These are phyloP conservation scores for Cebidichthys violaceus DNA, from an alignment of 2,113 vertebrate genomes.

Conservation along the genomic window DNA sequence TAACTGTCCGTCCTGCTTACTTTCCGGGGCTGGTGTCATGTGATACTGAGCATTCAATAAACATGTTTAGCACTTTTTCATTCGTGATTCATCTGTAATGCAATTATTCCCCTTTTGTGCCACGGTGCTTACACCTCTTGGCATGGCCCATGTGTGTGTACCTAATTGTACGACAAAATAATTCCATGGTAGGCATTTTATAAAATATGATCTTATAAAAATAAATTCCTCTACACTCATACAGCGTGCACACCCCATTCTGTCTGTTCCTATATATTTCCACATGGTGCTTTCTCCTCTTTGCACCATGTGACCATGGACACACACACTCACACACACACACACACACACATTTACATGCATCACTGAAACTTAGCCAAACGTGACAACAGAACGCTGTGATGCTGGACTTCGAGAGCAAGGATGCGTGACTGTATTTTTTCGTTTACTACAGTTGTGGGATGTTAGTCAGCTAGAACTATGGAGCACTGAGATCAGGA, in stretches of 20 bases:
- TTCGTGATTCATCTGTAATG: neutral
- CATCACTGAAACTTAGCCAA: slow-evolving; percentile 55
- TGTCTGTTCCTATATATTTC: slow-evolving; percentile 70
- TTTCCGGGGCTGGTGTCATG: slow-evolving; percentile 21
- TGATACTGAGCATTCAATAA: slow-evolving; percentile 16
- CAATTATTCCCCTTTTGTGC: neutral
- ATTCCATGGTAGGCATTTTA: neutral
- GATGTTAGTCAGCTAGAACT: neutral
- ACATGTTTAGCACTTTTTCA: neutral
- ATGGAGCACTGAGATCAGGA: neutral
- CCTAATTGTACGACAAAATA: neutral
- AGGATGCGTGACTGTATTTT: neutral
- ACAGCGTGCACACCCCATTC: slow-evolving; percentile 55
- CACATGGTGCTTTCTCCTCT: slow-evolving; percentile 55
- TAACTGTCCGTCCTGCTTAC: neutral
- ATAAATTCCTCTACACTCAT: neutral
- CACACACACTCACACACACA: slow-evolving; percentile 10
- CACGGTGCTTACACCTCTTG: neutral
- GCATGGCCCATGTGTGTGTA: neutral
- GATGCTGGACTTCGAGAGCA: slow-evolving; percentile 22
- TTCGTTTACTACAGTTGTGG: neutral
- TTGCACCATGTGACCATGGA: slow-evolving; percentile 22
- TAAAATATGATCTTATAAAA: neutral
- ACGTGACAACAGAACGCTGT: slow-evolving; percentile 45
- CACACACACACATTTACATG: slow-evolving; percentile 23